phyloP scores from a whole-genome alignment of 2,113 vertebrate genomes.

The Hippopotamus amphibius region DNA sequence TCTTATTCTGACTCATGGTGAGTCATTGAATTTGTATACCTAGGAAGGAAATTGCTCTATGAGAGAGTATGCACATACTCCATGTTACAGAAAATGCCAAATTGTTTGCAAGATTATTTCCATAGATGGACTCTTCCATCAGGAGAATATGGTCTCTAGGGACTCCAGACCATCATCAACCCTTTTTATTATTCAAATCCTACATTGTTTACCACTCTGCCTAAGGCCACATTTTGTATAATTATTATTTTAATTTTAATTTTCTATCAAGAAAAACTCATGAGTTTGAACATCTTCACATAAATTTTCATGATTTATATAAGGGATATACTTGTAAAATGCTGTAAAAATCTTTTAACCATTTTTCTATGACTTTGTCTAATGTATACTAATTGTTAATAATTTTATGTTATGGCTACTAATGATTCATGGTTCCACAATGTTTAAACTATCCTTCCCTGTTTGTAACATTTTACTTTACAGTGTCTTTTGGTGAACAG shows the following conservation, averaged over 20 bases:
- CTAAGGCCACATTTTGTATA: neutral
- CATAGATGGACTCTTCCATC: neutral
- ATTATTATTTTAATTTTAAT: conserved; percentile 13
- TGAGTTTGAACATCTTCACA: neutral
- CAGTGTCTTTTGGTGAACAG: neutral
- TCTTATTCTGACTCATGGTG: neutral
- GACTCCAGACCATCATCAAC: neutral
- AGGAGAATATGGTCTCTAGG: neutral
- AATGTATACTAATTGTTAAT: neutral
- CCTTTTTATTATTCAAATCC: neutral
- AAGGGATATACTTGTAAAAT: neutral
- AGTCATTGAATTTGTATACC: neutral
- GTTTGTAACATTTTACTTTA: neutral
- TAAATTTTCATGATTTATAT: neutral
- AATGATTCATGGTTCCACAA: neutral
- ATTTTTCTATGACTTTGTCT: neutral
- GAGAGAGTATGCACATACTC: neutral
- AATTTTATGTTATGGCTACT: neutral
- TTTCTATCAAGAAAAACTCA: neutral
- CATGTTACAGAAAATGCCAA: neutral
- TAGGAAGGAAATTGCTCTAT: neutral
- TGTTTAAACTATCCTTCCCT: neutral
- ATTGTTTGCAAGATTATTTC: neutral
- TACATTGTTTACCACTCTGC: neutral
- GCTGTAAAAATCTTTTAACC: neutral